These are phyloP conservation scores for Theonella swinhoei DNA, from an alignment of 37 sponge, comb jelly and placozoan species.

Conservation along the genomic window DNA sequence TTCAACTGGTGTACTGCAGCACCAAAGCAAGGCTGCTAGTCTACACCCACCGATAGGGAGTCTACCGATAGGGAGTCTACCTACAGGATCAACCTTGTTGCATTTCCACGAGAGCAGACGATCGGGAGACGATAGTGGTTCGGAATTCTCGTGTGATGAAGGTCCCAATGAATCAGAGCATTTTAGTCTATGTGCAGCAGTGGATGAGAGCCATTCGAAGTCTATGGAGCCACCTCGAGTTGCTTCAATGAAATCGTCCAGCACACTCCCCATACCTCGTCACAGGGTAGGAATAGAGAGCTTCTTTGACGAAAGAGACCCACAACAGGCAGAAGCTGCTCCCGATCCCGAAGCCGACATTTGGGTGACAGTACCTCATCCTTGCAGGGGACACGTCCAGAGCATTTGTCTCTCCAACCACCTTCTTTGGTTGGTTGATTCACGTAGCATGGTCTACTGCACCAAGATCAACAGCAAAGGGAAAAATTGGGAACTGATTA, in stretches of 20 bases:
- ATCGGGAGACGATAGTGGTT: not conserved
- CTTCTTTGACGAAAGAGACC: not conserved
- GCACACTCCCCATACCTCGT: not conserved
- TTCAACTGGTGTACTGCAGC: not conserved
- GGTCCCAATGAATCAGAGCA: not conserved
- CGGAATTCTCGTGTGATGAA: not conserved
- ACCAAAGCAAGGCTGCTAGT: not conserved
- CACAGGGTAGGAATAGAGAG: not conserved
- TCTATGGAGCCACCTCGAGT: too few relatives aligned
- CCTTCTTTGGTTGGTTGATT: slow-evolving; percentile 58
- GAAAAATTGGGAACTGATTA: slow-evolving; percentile 45
- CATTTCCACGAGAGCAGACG: not conserved
- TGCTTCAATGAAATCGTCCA: not conserved
- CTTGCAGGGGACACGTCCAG: slow-evolving; percentile 29
- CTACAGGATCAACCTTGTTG: not conserved
- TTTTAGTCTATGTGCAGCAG: not conserved
- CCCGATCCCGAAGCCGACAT: slow-evolving; percentile 31
- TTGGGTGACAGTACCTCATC: slow-evolving; percentile 53
- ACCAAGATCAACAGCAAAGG: slow-evolving; percentile 16
- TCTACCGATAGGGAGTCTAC: not conserved
- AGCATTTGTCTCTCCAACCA: slow-evolving; percentile 46
- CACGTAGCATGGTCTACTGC: slow-evolving; percentile 29
- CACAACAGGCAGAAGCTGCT: not conserved
- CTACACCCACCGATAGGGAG: not conserved
- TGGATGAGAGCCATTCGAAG: not conserved